Conservation (phyloP, 2,888 invertebrate genomes). For the Eupsilia transversa region DNA sequence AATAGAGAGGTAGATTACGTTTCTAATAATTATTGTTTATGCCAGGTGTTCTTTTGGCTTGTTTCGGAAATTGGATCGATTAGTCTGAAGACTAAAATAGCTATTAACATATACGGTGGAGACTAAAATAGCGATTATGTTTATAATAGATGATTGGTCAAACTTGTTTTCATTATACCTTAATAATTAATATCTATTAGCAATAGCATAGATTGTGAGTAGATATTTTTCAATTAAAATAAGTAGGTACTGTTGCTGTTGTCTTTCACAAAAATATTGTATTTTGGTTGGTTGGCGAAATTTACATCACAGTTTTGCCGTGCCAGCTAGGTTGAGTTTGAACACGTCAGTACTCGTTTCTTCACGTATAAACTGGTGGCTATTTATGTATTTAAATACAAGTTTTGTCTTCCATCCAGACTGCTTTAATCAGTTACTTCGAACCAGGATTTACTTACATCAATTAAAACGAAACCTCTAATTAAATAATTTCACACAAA, state of each 20-base stretch:
- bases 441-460: conserved; percentile 13
- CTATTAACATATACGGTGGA: conserved; percentile 16
- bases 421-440: not conserved
- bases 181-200: conserved; percentile 20
- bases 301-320: not conserved
- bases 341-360: conserved; percentile 12
- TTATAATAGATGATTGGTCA: not conserved
- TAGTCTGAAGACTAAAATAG: conserved; percentile 16
- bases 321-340: not conserved
- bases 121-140: conserved; percentile 22
- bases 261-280: not conserved
- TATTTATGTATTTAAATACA: no score
- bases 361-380: no score
- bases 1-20: conserved; percentile 23
- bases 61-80: conserved; percentile 28
- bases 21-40: conserved; percentile 40
- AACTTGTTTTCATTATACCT: conserved; percentile 27
- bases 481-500: conserved; percentile 65
- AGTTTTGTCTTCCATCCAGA: no score
- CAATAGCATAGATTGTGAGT: conserved; percentile 4
- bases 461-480: conserved; percentile 59
- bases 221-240: not conserved
- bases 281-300: not conserved
- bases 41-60: conserved; percentile 39
- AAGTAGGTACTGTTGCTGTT: not conserved